These are phyloP conservation scores for Eudyptes chrysolophus DNA, from an alignment of 2,113 vertebrate genomes.

Conservation along the genomic window DNA sequence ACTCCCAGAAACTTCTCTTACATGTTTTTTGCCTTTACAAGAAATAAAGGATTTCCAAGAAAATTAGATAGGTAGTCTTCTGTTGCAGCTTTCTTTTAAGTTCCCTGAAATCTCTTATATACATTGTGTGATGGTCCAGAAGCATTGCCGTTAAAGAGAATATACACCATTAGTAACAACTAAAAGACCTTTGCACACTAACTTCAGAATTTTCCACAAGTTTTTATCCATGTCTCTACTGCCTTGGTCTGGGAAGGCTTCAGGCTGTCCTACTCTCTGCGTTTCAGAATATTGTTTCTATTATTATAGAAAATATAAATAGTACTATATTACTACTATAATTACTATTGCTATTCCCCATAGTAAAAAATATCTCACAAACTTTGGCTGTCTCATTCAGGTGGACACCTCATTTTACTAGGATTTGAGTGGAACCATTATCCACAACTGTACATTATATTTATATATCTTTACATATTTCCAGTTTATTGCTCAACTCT, in stretches of 20 bases:
- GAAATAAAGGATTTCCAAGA: not conserved
- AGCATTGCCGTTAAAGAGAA: not conserved
- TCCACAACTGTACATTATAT: not conserved
- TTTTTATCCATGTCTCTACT: not conserved
- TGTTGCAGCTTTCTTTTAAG: not conserved
- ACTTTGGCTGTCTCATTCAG: not conserved
- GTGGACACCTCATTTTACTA: not conserved
- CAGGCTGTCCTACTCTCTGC: rapidly evolving
- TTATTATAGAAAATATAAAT: too few species aligned
- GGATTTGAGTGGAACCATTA: not conserved
- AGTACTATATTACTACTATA: too few species aligned
- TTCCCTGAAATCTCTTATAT: not conserved
- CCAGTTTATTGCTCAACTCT: not conserved
- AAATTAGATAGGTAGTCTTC: not conserved
- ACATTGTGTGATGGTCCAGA: not conserved
- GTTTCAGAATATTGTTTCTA: not conserved
- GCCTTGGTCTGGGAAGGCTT: not conserved
- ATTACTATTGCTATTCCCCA: not conserved
- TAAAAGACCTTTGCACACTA: rapidly evolving
- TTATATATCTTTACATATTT: not conserved
- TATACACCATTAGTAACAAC: not conserved
- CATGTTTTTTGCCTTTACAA: not conserved
- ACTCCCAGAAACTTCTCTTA: not conserved
- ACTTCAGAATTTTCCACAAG: not conserved
- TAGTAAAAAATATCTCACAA: not conserved